phyloP scores from a whole-genome alignment of 2,113 vertebrate species.

The Axis porcinus region DNA sequence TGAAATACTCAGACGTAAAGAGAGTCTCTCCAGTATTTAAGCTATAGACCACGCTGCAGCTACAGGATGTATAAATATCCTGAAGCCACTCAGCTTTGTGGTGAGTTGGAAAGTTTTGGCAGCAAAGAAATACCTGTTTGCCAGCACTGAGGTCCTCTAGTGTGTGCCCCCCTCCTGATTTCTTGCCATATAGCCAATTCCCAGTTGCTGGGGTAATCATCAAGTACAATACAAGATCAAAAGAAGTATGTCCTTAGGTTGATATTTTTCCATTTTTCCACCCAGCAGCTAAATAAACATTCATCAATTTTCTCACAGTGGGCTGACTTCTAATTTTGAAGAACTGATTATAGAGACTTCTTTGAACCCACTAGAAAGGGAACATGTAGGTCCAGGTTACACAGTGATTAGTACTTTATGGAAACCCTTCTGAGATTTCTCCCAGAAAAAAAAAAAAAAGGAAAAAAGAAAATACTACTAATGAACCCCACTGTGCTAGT shows the following conservation, averaged over 20 bases:
- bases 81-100: background rate
- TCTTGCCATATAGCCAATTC: slow-evolving; percentile 6
- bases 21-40: background rate
- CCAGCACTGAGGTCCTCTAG: background rate
- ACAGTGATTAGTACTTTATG: background rate
- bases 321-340: slow-evolving; percentile 37
- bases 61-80: background rate
- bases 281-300: slow-evolving; percentile 64
- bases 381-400: background rate
- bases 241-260: slow-evolving; percentile 58
- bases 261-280: slow-evolving; percentile 67
- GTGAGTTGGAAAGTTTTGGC: background rate
- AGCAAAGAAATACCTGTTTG: background rate
- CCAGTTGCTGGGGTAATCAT: slow-evolving; percentile 3
- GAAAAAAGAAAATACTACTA: background rate
- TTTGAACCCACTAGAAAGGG: slow-evolving; percentile 35
- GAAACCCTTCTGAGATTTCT: background rate
- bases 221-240: slow-evolving; percentile 45
- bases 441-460: background rate
- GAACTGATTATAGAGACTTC: slow-evolving; percentile 53
- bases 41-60: background rate
- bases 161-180: background rate
- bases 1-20: background rate
- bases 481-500: background rate
- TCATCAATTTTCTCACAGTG: slow-evolving; percentile 54